Percentiles rank a stretch among this genome's conserved stretches.
Conservation (phyloP, 2,797 vertebrate species). For the Acipenser oxyrinchus region DNA sequence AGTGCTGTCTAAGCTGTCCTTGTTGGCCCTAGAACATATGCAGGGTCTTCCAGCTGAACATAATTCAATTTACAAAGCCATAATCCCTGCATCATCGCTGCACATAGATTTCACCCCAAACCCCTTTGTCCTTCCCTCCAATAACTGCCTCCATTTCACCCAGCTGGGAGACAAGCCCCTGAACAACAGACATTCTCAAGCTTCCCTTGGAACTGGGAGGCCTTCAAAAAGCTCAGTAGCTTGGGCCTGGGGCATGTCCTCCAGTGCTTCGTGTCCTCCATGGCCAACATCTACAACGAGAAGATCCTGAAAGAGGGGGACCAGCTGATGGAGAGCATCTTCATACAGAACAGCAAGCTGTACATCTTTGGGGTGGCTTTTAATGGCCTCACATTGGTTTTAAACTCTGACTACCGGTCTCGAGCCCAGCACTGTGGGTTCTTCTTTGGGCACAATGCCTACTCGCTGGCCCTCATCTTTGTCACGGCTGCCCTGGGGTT, state of each 20-base stretch:
- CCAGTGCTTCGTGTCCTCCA: constrained; percentile 86
- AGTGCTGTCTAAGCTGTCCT: too few relatives aligned
- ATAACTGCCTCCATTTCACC: constrained; percentile 71
- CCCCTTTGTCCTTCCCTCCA: constrained; percentile 67
- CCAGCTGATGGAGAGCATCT: constrained; percentile 84
- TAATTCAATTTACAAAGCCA: too few relatives aligned
- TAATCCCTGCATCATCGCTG: constrained; percentile 40
- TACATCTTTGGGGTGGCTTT: constrained; percentile 86
- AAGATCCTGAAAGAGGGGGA: constrained; percentile 93
- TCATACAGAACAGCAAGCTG: constrained; percentile 90
- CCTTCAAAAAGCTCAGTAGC: constrained; percentile 54
- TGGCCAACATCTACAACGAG: constrained; percentile 98
- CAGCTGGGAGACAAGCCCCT: constrained; percentile 50
- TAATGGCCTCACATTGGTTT: constrained; percentile 72
- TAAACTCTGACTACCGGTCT: constrained; percentile 63
- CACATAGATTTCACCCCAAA: constrained; percentile 63
- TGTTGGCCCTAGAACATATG: too few relatives aligned
- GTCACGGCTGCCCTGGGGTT: constrained; percentile 84
- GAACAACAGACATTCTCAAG: constrained; percentile 47
- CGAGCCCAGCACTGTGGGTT: constrained; percentile 77
- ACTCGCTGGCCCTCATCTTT: constrained; percentile 78
- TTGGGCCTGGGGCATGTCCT: constrained; percentile 81
- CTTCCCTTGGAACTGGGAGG: constrained; percentile 62
- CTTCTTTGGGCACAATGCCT: constrained; percentile 85
- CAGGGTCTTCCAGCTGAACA: too few relatives aligned